phyloP scores from a whole-genome alignment of 2,113 vertebrate genomes.

The Leptobrachium ailaonicum region DNA sequence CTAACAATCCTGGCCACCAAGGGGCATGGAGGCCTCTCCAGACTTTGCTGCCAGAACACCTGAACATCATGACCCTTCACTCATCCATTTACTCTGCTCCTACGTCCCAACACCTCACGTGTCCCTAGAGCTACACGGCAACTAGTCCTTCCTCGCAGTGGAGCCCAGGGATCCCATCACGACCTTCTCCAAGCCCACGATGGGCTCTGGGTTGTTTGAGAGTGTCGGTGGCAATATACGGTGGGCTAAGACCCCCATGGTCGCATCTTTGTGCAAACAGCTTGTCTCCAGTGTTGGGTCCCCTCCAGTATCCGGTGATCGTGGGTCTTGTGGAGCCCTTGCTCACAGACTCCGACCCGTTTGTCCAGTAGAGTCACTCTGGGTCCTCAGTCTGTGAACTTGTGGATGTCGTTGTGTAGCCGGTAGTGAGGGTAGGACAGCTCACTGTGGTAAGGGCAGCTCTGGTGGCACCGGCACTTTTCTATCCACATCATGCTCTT shows the following conservation, averaged over 20 bases:
- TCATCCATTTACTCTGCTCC: background rate
- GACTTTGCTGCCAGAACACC: background rate
- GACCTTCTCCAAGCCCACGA: background rate
- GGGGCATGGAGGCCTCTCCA: background rate
- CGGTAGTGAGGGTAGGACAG: slow-evolving; percentile 67
- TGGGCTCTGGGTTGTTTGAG: background rate
- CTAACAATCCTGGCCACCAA: background rate
- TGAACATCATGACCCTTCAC: background rate
- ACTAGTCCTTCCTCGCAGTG: background rate
- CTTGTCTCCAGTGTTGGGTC: background rate
- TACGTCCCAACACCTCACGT: background rate
- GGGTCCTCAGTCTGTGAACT: slow-evolving; percentile 67
- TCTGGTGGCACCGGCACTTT: slow-evolving; percentile 76
- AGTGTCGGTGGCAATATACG: background rate
- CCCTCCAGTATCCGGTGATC: slow-evolving; percentile 10
- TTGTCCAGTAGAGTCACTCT: slow-evolving; percentile 2
- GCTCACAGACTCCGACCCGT: background rate
- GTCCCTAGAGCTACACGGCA: background rate
- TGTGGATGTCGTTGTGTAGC: slow-evolving; percentile 76
- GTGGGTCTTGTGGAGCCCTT: background rate
- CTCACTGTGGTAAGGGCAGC: slow-evolving; percentile 73
- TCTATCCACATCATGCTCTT: slow-evolving; percentile 76
- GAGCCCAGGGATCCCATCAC: background rate
- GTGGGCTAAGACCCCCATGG: background rate
- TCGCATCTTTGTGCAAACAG: too few species aligned